A percentile compares a stretch with the other conserved stretches of the same genome.
phyloP scores from a whole-genome alignment of 2,888 invertebrate species.

The Trichopria drosophilae region DNA sequence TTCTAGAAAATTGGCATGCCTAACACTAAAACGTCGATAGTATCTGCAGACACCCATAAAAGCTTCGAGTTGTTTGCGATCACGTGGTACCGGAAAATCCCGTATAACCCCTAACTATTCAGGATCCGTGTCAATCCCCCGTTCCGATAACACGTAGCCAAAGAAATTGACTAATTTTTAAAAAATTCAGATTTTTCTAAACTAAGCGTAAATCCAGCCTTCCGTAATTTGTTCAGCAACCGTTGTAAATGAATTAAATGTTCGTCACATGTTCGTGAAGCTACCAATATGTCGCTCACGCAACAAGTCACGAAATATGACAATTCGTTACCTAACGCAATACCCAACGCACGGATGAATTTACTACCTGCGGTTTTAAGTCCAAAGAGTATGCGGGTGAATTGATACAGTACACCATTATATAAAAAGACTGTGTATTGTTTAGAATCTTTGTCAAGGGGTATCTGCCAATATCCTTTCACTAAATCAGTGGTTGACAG shows the following conservation, averaged over 20 bases:
- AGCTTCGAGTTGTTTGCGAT: background rate
- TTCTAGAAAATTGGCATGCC: background rate
- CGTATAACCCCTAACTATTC: conserved; percentile 1
- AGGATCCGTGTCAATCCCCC: no score
- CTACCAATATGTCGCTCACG: conserved; percentile 20
- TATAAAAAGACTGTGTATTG: conserved; percentile 24
- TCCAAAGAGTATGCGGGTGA: conserved; percentile 41
- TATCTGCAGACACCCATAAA: conserved; percentile 5
- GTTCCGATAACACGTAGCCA: background rate
- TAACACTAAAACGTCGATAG: background rate
- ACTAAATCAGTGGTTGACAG: conserved; percentile 34
- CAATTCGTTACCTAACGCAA: conserved; percentile 39
- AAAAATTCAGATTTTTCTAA: conserved; percentile 1
- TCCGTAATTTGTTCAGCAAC: conserved; percentile 11
- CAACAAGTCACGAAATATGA: conserved; percentile 39
- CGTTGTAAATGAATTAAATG: conserved; percentile 25
- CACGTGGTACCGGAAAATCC: background rate
- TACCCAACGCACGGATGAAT: conserved; percentile 35
- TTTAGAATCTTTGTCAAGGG: conserved; percentile 9
- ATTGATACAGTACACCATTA: conserved; percentile 25
- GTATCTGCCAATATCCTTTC: conserved; percentile 28
- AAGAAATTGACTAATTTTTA: background rate
- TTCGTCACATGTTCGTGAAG: conserved; percentile 25
- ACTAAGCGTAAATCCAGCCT: background rate
- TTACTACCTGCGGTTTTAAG: conserved; percentile 39